phyloP scores from a whole-genome alignment of 64 coral and sea anemone species.

The Montipora sp. region DNA sequence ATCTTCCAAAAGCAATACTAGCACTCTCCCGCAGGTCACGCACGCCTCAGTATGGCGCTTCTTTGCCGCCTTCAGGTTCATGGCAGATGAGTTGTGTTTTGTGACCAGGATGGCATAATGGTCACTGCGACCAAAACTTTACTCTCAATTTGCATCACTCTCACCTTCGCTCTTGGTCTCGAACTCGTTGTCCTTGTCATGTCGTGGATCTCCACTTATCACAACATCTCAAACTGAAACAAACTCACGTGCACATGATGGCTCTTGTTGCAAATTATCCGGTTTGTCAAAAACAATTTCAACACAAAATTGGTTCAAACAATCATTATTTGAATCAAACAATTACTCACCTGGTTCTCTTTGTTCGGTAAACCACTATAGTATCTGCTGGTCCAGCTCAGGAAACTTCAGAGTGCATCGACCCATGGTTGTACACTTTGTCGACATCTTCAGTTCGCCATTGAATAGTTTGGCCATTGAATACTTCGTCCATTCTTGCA shows the following conservation, averaged over 20 bases:
- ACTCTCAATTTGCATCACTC: too few species aligned
- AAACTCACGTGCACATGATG: background rate
- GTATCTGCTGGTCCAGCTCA: constrained; percentile 34
- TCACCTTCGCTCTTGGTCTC: too few species aligned
- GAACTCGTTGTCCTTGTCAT: too few species aligned
- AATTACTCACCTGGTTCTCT: constrained; percentile 23
- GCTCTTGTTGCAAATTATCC: background rate
- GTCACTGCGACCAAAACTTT: too few species aligned
- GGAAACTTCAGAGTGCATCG: constrained; percentile 17
- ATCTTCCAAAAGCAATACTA: too few species aligned
- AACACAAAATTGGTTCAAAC: background rate
- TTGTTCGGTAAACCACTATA: constrained; percentile 40
- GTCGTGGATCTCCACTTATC: too few species aligned
- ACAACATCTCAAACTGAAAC: background rate
- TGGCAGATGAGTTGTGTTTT: too few species aligned
- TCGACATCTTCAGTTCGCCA: constrained; percentile 24
- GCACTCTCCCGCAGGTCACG: too few species aligned
- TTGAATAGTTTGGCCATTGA: background rate
- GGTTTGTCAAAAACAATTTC: background rate
- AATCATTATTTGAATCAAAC: too few species aligned
- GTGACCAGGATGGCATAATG: too few species aligned
- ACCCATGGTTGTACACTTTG: constrained; percentile 19
- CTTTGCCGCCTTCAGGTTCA: too few species aligned
- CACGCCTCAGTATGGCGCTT: too few species aligned
- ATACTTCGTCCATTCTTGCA: constrained; percentile 11